phyloP scores from a whole-genome alignment of 2,797 vertebrate genomes.

The Cossypha heuglini region DNA sequence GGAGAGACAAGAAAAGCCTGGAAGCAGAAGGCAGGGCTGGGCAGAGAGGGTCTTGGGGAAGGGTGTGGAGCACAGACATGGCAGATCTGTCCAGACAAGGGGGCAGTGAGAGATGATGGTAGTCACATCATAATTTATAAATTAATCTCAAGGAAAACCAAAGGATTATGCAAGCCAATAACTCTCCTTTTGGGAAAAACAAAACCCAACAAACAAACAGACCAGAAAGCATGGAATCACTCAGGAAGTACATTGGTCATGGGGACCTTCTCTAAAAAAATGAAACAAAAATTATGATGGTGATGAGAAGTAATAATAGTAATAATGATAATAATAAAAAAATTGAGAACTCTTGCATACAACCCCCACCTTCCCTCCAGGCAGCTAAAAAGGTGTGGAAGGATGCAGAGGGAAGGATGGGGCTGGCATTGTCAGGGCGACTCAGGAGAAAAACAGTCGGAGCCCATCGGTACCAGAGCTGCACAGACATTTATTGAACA shows the following conservation, averaged over 20 bases:
- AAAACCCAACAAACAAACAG: not conserved
- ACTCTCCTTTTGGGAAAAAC: not conserved
- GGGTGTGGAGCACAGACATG: not conserved
- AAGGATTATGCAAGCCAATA: not conserved
- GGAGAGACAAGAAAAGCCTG: not conserved
- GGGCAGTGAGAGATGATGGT: not conserved
- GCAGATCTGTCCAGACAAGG: not conserved
- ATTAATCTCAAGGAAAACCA: not conserved
- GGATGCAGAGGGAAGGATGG: not conserved
- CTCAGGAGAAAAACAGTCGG: slow-evolving; percentile 43
- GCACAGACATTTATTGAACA: slow-evolving; percentile 77
- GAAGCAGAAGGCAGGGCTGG: not conserved
- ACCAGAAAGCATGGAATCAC: not conserved
- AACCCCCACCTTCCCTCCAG: not conserved
- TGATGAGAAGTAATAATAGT: not conserved
- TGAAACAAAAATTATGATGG: not conserved
- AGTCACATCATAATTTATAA: not conserved
- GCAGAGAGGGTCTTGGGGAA: not conserved
- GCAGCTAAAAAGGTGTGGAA: not conserved
- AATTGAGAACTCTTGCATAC: not conserved
- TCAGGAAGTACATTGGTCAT: not conserved
- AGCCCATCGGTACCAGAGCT: slow-evolving; percentile 63
- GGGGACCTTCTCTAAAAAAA: not conserved
- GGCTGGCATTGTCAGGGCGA: not conserved
- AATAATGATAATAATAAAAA: not conserved